Percentiles rank a stretch among this genome's conserved stretches.
phyloP scores from a whole-genome alignment of 2,888 invertebrate genomes.

The Ennomos quercinarius region DNA sequence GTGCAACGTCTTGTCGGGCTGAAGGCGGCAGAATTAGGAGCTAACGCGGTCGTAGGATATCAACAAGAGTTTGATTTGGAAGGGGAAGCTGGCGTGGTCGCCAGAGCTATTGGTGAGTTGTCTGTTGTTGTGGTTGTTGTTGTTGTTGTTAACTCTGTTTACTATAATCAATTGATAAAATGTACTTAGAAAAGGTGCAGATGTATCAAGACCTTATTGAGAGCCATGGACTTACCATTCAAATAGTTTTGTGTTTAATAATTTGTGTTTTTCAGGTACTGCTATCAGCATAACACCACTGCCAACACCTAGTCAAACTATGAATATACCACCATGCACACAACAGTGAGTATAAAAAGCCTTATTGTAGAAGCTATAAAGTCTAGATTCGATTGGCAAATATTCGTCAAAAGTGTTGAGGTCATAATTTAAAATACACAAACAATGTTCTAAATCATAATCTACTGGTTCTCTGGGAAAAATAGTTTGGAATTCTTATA shows the following conservation, averaged over 20 bases:
- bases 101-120: slow-evolving; percentile 93
- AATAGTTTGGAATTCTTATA: not conserved
- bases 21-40: slow-evolving; percentile 96
- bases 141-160: too few relatives aligned
- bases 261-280: slow-evolving; percentile 59
- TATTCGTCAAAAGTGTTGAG: not conserved
- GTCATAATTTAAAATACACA: too few relatives aligned
- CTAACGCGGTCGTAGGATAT: slow-evolving; percentile 98
- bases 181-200: too few relatives aligned
- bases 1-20: slow-evolving; percentile 96
- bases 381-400: slow-evolving; percentile 8
- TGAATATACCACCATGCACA: slow-evolving; percentile 68
- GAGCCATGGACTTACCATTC: too few relatives aligned
- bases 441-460: too few relatives aligned
- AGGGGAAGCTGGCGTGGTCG: slow-evolving; percentile 98
- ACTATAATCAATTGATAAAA: not conserved
- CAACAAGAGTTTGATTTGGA: slow-evolving; percentile 98
- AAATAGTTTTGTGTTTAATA: not conserved
- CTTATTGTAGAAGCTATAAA: slow-evolving; percentile 2
- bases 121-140: too few relatives aligned
- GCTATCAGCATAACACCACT: slow-evolving; percentile 73
- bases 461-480: too few relatives aligned
- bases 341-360: slow-evolving; percentile 72
- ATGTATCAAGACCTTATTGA: too few relatives aligned
- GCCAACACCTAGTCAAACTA: slow-evolving; percentile 65